Evolutionary conservation across 2,888 invertebrate genomes (phyloP), one percentile per base, ranked within the genome.

Genomic region (Panopea generosa): DNA sequence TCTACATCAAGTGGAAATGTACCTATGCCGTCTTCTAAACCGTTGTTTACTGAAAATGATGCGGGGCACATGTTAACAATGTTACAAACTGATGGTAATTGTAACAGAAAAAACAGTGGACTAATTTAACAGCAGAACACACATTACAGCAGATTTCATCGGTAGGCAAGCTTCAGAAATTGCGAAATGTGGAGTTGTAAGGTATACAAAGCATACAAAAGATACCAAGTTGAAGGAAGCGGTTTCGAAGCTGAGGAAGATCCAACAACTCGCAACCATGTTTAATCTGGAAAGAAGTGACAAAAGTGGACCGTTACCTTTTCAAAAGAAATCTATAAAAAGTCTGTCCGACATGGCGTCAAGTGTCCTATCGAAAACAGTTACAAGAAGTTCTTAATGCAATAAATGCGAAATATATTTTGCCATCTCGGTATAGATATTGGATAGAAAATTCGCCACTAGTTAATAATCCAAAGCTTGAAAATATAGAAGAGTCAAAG

Each of bases 341-440:
- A 11, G 47, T n/a, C 40, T 74, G 2, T 40, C 56, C 3, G 45
- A 45, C n/a, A n/a, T 71, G 2, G 40, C 70, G 16, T 27, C 52
- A 11, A 18, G 43, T 24, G 59, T 55, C 4, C 18, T 76, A 22
- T 45, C 66, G n/a, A 76, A 66, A 52, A 38, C 18, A 16, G 24
- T 65, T 14, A 38, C 73, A 80, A 56, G 45, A 63, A 3, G 68
- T 40, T 0, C 67, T 81, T 3, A 77, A 71, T 55, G 38, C 69
- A 16, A 18, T 16, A 14, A 73, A 59, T 65, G 68, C 82, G 9
- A 70, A 75, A 45, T 66, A 66, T 22, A 22, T 70, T 33, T 81
- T 63, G 60, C 69, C 45, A 18, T 6, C 6, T 45, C 6, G 20
- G 16, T 45, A 20, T n/a, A 27, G 69, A 24, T 14, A 38, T 16